These are phyloP conservation scores for Peromyscus aztecus DNA, from an alignment of 2,797 vertebrate species.

Conservation along the genomic window DNA sequence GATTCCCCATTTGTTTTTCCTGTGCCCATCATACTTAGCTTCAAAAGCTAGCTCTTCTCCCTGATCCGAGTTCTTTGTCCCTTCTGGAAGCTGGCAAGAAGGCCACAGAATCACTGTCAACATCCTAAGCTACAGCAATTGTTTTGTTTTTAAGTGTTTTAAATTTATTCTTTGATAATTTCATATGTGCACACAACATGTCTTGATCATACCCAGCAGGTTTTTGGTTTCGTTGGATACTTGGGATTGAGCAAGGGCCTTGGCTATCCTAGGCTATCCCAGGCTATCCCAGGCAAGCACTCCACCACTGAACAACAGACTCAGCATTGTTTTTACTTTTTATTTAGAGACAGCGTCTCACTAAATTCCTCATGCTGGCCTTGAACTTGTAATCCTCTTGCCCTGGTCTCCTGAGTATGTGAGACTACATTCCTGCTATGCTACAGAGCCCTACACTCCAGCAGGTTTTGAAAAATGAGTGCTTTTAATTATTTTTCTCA, in stretches of 20 bases:
- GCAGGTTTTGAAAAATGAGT: conserved; percentile 28
- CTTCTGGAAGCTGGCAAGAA: background rate
- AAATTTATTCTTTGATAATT: background rate
- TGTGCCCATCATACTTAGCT: background rate
- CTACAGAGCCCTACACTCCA: background rate
- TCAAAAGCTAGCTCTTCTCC: background rate
- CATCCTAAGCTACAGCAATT: background rate
- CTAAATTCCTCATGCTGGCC: background rate
- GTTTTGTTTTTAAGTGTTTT: background rate
- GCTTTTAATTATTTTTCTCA: background rate
- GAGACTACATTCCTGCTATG: background rate
- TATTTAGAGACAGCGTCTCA: background rate
- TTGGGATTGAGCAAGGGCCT: background rate
- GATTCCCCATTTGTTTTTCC: background rate
- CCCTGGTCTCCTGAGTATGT: background rate
- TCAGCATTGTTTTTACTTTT: background rate
- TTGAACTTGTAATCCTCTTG: background rate
- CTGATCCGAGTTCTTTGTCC: background rate
- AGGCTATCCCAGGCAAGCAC: background rate
- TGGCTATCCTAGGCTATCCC: background rate
- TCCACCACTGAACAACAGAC: background rate
- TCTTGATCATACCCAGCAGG: background rate
- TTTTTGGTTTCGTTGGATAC: background rate
- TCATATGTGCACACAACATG: background rate
- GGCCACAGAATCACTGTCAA: background rate